Evolutionary conservation across 1,140 invertebrate species (phyloP).

Genomic region (Tetragnatha versicolor): DNA sequence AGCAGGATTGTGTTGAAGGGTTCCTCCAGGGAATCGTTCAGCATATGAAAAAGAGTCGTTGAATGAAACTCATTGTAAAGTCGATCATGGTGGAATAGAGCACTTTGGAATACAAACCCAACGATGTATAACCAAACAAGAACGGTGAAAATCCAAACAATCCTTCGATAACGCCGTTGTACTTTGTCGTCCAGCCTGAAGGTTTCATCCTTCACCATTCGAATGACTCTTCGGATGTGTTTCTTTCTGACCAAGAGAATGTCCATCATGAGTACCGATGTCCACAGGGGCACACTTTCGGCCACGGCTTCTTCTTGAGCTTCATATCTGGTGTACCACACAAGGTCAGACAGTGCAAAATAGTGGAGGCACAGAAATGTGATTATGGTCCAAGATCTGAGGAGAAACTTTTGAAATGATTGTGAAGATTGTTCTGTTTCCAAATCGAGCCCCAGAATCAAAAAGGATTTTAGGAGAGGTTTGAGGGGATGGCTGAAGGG

Average conservation of each 20-base stretch:
- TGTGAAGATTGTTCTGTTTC: background rate
- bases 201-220: background rate
- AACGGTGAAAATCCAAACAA: background rate
- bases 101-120: conserved; percentile 6
- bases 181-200: background rate
- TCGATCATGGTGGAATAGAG: background rate
- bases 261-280: conserved; percentile 12
- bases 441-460: conserved; percentile 24
- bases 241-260: conserved; percentile 2
- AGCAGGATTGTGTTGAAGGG: background rate
- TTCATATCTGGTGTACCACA: conserved; percentile 5
- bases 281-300: conserved; percentile 22
- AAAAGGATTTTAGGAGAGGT: conserved; percentile 12
- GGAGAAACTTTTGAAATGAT: background rate
- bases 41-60: conserved; percentile 1
- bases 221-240: background rate
- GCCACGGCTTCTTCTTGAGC: conserved; percentile 32
- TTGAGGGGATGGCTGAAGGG: conserved; percentile 11
- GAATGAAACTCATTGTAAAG: background rate
- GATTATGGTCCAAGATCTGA: background rate
- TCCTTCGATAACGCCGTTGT: background rate
- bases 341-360: conserved; percentile 7
- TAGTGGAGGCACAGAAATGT: conserved; percentile 14
- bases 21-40: background rate
- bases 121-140: conserved; percentile 17